Percentiles rank a stretch among this genome's conserved stretches.
Conservation (phyloP, 2,797 vertebrate genomes). For the Rhinoraja longicauda region DNA sequence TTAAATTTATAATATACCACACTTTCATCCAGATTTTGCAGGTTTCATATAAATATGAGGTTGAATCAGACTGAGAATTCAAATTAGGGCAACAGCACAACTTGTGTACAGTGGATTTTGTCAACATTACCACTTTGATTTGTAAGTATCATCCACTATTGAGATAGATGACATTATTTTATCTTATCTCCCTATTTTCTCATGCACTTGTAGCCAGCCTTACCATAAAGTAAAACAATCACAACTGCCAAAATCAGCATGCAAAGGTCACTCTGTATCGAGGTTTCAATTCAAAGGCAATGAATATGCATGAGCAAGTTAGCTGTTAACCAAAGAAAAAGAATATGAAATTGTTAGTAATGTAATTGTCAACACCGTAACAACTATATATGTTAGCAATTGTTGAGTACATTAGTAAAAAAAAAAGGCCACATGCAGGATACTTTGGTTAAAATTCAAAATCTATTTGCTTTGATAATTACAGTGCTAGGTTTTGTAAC, state of each 20-base stretch:
- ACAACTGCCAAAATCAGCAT: slow-evolving; percentile 36
- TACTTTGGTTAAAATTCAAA: background rate
- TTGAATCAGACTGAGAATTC: background rate
- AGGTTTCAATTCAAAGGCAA: background rate
- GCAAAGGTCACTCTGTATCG: slow-evolving; percentile 16
- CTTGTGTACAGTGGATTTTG: background rate
- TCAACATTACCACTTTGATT: background rate
- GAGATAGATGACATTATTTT: background rate
- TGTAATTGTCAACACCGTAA: background rate
- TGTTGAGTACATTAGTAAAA: slow-evolving; percentile 17
- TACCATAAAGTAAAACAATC: background rate
- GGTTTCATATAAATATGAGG: background rate
- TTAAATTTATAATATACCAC: background rate
- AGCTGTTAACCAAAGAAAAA: slow-evolving; percentile 17
- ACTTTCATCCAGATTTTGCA: background rate
- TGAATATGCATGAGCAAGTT: background rate
- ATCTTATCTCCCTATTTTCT: background rate
- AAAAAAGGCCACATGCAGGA: background rate
- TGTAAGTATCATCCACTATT: background rate
- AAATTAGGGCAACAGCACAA: background rate
- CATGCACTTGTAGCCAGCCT: background rate
- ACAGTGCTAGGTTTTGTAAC: background rate
- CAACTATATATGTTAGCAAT: background rate
- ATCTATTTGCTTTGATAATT: background rate
- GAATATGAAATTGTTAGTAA: slow-evolving; percentile 13